Base-by-base conservation (phyloP, 2,797 vertebrate genomes). In the Lates japonicus region DNA sequence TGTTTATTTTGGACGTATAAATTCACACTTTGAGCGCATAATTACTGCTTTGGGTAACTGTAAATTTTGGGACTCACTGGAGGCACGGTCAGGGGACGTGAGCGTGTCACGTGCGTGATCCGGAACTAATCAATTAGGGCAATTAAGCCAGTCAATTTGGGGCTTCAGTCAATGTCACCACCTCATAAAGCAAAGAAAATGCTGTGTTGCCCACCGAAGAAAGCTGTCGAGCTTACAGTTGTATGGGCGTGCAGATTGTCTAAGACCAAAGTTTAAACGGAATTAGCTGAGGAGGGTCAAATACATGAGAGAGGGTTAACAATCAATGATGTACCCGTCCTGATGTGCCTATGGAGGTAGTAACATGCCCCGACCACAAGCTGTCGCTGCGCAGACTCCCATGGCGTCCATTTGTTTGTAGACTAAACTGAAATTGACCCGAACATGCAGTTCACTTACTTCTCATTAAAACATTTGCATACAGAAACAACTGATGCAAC, bases 381-480 rank as follows among this genome's bases (percentile, higher is more conserved):
- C 29, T 60, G 84, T 78, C 85, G 83, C 85, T 78, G 2, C 60
- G 46, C 52, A 73, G 65, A 68, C 75, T 88, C 20, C 68, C 51
- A 49, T 71, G n/a, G 58, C 17, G 37, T 11, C 29, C 22, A 22
- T 84, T 74, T 81, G 71, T 90, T 81, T 83, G 78, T 57, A 77
- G 76, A 84, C 73, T 82, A 84, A 85, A 88, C 80, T 84, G 67
- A 84, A 85, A 60, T 54, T 87, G 82, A 84, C 82, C 87, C 65
- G 59, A 88, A 80, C 80, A 29, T 72, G 74, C 46, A 80, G 74
- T 63, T 75, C 67, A 58, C 29, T 82, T 37, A 41, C 14, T 65
- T 77, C 22, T 22, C 29, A 77, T 33, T 37, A 9, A 54, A 76
- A 44, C 14, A 69, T 48, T 52, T 59, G 42, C 55, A 46, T 5